Evolutionary conservation across 2,888 invertebrate genomes (phyloP), one percentile per base, ranked within the genome.

Genomic region (Seira ritae): DNA sequence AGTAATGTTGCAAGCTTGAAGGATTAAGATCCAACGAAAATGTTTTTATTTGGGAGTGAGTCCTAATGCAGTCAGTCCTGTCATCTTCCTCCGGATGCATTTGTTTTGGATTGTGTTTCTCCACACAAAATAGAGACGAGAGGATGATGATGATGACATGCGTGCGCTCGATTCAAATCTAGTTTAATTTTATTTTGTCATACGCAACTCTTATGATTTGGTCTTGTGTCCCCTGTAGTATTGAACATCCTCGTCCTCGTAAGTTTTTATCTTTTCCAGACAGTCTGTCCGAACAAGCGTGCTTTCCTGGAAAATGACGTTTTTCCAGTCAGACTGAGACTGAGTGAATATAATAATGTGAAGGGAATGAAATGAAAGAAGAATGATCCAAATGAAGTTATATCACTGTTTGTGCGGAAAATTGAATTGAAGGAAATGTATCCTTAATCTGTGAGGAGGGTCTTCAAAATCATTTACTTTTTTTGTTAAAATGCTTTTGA

Each of bases 361-460:
- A 55, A 55, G 15, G 55, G 15, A 55, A 31, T 31, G 3, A 31
- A 31, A 31, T 31, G 31, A 31, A 2, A 8, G 31, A 31, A 3
- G 31, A 31, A 3, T 55, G 55, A 55, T 55, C 55, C 55, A 55
- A 55, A 55, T 55, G 17, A 55, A 55, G 55, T 55, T 17, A 55
- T 55, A 55, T 55, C 17, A 55, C 17, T 55, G 55, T 55, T 31
- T 55, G 15, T 55, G 55, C 55, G 55, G 15, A 55, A 55, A 55
- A 55, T 55, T 55, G 55, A 55, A 55, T 55, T 55, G 55, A 55
- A 55, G 55, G 55, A 55, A 55, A 55, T 55, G 15, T 55, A 55
- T 55, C 55, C 55, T 55, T 55, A 55, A 55, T 55, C 55, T 55
- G 55, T 55, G 55, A 55, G 55, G 55, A 55, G 55, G 55, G 55